Evolutionary conservation across 2,888 invertebrate species (phyloP).

Genomic region (Apodemia zela): DNA sequence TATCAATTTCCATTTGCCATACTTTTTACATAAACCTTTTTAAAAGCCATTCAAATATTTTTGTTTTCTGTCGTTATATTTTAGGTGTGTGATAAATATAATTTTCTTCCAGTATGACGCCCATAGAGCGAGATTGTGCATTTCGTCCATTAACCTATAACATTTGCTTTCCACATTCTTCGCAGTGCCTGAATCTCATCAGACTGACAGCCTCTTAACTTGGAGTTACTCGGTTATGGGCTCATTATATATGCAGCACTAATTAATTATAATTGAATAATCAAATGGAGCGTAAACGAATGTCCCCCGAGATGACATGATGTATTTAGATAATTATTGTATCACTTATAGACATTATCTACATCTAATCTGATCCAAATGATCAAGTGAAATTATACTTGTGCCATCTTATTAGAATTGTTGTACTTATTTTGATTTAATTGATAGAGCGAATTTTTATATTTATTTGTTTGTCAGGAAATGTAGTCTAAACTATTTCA

Average conservation of each 20-base stretch:
- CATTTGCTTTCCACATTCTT: not conserved
- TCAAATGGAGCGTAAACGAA: not conserved
- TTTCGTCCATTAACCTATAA: not conserved
- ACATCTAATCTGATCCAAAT: not conserved
- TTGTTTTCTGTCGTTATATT: too few species aligned
- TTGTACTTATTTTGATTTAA: not conserved
- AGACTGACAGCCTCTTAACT: not conserved
- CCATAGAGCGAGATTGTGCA: too few species aligned
- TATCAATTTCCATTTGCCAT: too few species aligned
- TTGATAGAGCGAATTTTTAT: not conserved
- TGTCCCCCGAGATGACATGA: not conserved
- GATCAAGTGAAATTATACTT: not conserved
- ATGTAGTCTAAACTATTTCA: too few species aligned
- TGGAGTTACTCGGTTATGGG: not conserved
- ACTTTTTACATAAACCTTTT: too few species aligned
- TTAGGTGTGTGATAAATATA: too few species aligned
- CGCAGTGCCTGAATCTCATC: not conserved
- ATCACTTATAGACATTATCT: not conserved
- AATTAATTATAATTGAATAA: not conserved
- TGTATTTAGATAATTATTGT: constrained; percentile 1
- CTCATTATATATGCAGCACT: not conserved
- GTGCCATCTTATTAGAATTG: not conserved
- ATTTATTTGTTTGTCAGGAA: too few species aligned
- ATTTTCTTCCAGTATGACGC: too few species aligned
- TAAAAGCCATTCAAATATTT: too few species aligned